Evolutionary conservation across 2,888 invertebrate genomes (phyloP).

Genomic region (Podabrus alpinus): DNA sequence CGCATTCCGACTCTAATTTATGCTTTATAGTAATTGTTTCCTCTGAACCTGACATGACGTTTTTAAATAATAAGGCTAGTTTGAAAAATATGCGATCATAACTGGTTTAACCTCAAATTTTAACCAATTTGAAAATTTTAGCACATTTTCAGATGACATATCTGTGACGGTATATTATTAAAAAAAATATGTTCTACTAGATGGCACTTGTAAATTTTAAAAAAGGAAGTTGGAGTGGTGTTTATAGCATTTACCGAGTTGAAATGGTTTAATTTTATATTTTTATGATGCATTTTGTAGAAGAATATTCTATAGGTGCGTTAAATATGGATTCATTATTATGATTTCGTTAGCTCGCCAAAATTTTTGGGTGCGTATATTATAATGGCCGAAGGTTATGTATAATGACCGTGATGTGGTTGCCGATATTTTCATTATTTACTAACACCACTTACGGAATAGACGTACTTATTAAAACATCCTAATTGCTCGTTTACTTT

Average conservation of each 20-base stretch:
- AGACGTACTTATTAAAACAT: too few relatives aligned
- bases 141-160: background rate
- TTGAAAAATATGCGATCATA: background rate
- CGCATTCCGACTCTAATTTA: background rate
- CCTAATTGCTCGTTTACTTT: background rate
- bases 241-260: background rate
- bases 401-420: background rate
- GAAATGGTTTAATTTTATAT: background rate
- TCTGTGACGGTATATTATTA: background rate
- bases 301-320: background rate
- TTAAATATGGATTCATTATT: background rate
- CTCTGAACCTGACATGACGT: background rate
- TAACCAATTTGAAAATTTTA: background rate
- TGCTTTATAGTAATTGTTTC: slow-evolving; percentile 3
- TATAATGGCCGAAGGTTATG: background rate
- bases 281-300: background rate
- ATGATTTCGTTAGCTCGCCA: background rate
- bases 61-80: background rate
- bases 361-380: background rate
- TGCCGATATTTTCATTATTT: background rate
- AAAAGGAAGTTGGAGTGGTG: background rate
- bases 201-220: background rate
- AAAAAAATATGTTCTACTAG: background rate
- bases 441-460: too few relatives aligned
- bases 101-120: background rate